Conservation (phyloP, 92 coral and sea anemone species). For the Epizoanthus rinbou region DNA sequence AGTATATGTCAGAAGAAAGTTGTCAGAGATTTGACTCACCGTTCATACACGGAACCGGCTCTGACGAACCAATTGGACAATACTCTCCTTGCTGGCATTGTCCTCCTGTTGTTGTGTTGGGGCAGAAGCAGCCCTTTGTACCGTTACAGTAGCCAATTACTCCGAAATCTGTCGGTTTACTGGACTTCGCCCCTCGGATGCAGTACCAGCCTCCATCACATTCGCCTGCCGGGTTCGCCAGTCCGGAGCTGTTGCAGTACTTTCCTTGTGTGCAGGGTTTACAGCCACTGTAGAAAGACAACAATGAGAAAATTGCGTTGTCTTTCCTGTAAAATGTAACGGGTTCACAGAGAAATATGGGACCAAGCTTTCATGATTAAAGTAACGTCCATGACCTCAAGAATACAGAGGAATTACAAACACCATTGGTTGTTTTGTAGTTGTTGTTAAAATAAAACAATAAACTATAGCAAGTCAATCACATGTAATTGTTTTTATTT, state of each 20-base stretch:
- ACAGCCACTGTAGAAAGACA: slow-evolving; percentile 69
- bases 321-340: neutral
- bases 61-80: slow-evolving; percentile 89
- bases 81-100: slow-evolving; percentile 89
- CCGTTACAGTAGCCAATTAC: slow-evolving; percentile 70
- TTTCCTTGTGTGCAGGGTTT: slow-evolving; percentile 88
- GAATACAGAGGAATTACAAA: neutral
- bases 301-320: neutral
- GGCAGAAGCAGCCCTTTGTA: slow-evolving; percentile 85
- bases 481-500: no score
- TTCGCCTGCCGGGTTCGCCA: slow-evolving; percentile 72
- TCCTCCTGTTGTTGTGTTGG: slow-evolving; percentile 95
- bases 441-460: no score
- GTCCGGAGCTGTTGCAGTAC: slow-evolving; percentile 87
- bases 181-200: slow-evolving; percentile 85
- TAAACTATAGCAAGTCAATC: no score
- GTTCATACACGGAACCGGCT: slow-evolving; percentile 84
- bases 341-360: neutral
- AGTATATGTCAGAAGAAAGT: neutral
- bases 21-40: slow-evolving; percentile 50
- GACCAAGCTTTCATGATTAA: neutral
- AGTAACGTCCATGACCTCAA: neutral
- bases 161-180: slow-evolving; percentile 78
- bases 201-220: slow-evolving; percentile 95
- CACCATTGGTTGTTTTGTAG: neutral